Conservation (phyloP, 2,888 invertebrate species). For the Oscheius sp. region DNA sequence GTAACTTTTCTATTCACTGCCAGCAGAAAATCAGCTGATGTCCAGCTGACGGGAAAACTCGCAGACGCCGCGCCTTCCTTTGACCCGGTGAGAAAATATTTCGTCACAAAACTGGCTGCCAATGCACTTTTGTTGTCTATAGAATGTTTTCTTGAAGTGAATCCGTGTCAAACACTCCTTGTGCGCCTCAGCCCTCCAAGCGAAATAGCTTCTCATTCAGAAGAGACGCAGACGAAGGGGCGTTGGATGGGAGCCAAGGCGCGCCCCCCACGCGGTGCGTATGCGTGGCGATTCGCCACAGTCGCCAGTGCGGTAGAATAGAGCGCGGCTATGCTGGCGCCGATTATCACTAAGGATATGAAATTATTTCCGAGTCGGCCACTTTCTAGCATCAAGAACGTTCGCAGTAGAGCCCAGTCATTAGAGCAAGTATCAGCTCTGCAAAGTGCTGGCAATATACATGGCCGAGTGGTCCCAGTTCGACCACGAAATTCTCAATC, state of each 20-base stretch:
- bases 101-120: background rate
- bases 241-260: conserved; percentile 28
- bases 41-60: background rate
- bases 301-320: conserved; percentile 32
- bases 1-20: background rate
- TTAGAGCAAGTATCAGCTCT: conserved; percentile 55
- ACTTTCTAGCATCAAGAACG: conserved; percentile 54
- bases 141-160: background rate
- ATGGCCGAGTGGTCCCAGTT: conserved; percentile 39
- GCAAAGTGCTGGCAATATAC: conserved; percentile 34
- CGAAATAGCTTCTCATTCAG: background rate
- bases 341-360: conserved; percentile 65
- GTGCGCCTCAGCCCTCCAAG: conserved; percentile 11
- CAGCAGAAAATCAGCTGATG: background rate
- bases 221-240: conserved; percentile 15
- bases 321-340: conserved; percentile 55
- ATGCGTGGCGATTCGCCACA: conserved; percentile 25
- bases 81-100: background rate
- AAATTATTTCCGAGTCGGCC: conserved; percentile 56
- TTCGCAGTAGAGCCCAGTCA: conserved; percentile 59
- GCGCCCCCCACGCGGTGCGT: conserved; percentile 25
- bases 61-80: no score
- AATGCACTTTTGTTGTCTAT: background rate
- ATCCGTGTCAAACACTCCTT: conserved; percentile 11
- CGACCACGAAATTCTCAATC: conserved; percentile 44